These are phyloP conservation scores for Eutolmus rufibarbis DNA, from an alignment of 2,888 invertebrate species.

Conservation along the genomic window DNA sequence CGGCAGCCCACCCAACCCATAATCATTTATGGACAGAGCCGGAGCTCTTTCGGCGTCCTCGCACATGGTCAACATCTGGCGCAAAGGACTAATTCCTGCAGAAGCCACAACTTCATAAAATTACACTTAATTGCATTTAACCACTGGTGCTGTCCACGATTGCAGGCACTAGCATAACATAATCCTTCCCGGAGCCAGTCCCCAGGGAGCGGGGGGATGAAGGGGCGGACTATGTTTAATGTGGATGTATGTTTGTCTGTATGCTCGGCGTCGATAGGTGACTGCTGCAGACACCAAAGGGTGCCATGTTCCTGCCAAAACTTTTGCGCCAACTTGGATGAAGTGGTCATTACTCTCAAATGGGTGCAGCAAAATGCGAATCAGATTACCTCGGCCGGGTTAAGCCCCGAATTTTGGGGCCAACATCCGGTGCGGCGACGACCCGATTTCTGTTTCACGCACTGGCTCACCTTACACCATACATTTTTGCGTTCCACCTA, in stretches of 20 bases:
- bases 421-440: not conserved
- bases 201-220: not conserved
- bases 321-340: conserved; percentile 22
- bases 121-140: conserved; percentile 38
- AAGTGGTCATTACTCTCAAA: conserved; percentile 30
- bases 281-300: not conserved
- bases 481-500: not conserved
- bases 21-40: not conserved
- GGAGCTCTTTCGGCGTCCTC: not conserved
- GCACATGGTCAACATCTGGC: conserved; percentile 26
- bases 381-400: conserved; percentile 6
- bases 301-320: conserved; percentile 16
- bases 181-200: not conserved
- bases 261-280: not conserved
- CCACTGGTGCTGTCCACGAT: conserved; percentile 30
- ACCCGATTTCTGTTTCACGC: not conserved
- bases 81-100: conserved; percentile 28
- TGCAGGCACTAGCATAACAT: not conserved
- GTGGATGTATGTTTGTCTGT: not conserved
- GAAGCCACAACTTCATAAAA: conserved; percentile 39
- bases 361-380: conserved; percentile 19
- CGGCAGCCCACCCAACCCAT: not conserved
- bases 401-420: not conserved
- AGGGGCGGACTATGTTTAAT: not conserved
- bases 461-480: not conserved